Evolutionary conservation across 1,140 invertebrate genomes (phyloP).

Genomic region (Heliconius hermathena): DNA sequence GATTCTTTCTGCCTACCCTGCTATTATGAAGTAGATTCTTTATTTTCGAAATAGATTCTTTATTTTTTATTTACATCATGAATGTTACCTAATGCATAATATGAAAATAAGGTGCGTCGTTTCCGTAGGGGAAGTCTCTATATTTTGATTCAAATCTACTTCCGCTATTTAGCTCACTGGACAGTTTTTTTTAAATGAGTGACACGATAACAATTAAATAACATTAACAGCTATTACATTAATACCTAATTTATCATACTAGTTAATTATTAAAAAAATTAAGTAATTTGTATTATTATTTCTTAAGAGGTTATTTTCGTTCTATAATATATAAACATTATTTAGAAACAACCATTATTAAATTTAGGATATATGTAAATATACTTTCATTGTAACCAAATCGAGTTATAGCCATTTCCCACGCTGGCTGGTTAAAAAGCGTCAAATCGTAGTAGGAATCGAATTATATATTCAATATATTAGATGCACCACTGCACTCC

Average conservation of each 20-base stretch:
- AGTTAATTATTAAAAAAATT: too few relatives aligned
- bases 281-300: too few relatives aligned
- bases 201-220: constrained; percentile 15
- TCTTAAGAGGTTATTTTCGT: too few relatives aligned
- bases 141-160: constrained; percentile 73
- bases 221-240: too few relatives aligned
- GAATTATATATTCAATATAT: constrained; percentile 72
- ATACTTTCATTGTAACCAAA: constrained; percentile 22
- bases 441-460: constrained; percentile 60
- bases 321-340: neutral
- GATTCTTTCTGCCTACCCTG: too few relatives aligned
- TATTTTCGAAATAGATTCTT: neutral
- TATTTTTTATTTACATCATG: neutral
- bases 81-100: neutral
- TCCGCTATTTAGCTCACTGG: constrained; percentile 49
- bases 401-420: constrained; percentile 59
- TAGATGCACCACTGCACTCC: constrained; percentile 68
- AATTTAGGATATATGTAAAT: neutral
- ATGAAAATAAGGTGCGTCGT: constrained; percentile 48
- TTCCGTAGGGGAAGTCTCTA: constrained; percentile 72
- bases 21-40: too few relatives aligned
- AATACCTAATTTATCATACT: too few relatives aligned
- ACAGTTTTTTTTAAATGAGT: constrained; percentile 7
- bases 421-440: constrained; percentile 57
- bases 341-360: neutral